These are phyloP conservation scores for Gavia stellata DNA, from an alignment of 2,113 vertebrate species.

Conservation along the genomic window DNA sequence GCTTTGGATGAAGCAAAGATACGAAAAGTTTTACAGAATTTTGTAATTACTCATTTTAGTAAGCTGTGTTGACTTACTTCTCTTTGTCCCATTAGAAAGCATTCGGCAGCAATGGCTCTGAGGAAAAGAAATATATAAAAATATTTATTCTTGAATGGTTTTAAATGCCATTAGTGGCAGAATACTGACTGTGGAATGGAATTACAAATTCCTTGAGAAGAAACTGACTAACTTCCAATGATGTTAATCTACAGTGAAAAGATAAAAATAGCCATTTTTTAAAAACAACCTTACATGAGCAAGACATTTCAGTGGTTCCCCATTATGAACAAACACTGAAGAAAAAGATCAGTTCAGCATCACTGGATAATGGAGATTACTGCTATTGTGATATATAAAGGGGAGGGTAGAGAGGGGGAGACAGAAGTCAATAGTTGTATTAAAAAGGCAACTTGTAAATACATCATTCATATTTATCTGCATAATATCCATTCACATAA, in stretches of 20 bases:
- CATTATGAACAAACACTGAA: slow-evolving; percentile 73
- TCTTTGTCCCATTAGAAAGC: slow-evolving; percentile 82
- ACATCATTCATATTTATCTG: slow-evolving; percentile 50
- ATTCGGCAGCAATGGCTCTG: slow-evolving; percentile 92
- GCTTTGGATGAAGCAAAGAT: background rate
- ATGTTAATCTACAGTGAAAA: slow-evolving; percentile 73
- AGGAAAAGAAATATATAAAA: slow-evolving; percentile 76
- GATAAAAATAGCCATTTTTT: slow-evolving; percentile 76
- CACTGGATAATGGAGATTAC: slow-evolving; percentile 66
- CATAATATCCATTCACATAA: background rate
- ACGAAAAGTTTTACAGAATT: background rate
- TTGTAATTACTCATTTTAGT: background rate
- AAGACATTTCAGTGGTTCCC: slow-evolving; percentile 72
- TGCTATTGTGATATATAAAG: slow-evolving; percentile 68
- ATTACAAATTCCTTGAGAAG: slow-evolving; percentile 72
- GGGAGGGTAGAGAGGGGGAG: slow-evolving; percentile 64
- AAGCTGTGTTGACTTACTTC: slow-evolving; percentile 83
- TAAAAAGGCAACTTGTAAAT: slow-evolving; percentile 39
- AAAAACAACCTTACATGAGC: slow-evolving; percentile 72
- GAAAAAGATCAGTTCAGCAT: slow-evolving; percentile 73
- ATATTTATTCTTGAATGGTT: slow-evolving; percentile 70
- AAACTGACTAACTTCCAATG: slow-evolving; percentile 75
- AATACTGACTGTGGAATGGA: slow-evolving; percentile 74
- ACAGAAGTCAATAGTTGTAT: slow-evolving; percentile 69
- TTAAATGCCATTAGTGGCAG: slow-evolving; percentile 56